phyloP scores from a whole-genome alignment of 1,140 invertebrate genomes.

The Nymphalis io region DNA sequence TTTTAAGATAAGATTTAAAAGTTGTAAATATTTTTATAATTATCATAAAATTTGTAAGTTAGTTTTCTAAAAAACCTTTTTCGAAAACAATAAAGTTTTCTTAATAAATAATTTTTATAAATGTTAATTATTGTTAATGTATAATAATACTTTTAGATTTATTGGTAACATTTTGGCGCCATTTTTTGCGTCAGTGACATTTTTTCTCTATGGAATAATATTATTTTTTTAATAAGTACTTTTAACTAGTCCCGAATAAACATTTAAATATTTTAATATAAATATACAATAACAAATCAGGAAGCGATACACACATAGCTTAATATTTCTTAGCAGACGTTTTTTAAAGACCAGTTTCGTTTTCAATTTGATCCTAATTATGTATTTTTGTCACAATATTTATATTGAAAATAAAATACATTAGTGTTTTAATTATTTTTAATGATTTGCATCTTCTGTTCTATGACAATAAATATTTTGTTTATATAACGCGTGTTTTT shows the following conservation, averaged over 20 bases:
- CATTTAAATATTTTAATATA: neutral
- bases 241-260: neutral
- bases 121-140: neutral
- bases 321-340: no score
- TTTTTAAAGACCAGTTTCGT: neutral
- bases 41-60: neutral
- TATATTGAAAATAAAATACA: neutral
- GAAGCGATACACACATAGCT: no score
- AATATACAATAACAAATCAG: neutral
- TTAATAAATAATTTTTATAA: neutral
- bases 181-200: conserved; percentile 4
- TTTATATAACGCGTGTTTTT: neutral
- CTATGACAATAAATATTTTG: conserved; percentile 3
- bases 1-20: neutral
- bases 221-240: neutral
- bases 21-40: neutral
- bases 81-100: neutral
- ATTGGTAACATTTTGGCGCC: neutral
- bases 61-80: neutral
- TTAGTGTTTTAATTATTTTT: neutral
- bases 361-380: neutral
- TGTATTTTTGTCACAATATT: neutral
- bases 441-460: neutral
- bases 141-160: neutral
- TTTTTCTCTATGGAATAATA: neutral